Base-by-base conservation (phyloP, 2,797 vertebrate species). In the Macrochelys suwanniensis region DNA sequence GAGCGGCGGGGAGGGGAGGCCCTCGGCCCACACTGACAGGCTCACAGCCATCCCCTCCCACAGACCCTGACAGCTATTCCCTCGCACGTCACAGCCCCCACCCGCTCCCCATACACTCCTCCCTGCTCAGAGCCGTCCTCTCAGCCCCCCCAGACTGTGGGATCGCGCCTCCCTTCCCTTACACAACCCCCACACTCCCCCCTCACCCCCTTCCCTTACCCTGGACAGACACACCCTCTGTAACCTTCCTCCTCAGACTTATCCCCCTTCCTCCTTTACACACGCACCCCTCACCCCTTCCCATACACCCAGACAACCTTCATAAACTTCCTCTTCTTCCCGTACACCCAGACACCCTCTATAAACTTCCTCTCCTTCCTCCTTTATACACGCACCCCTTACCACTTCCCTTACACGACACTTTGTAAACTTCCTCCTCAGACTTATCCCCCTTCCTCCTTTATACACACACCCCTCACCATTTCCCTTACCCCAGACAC, bases 1-100 rank as follows among this genome's bases (percentile, higher is more conserved):
- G 57, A 76, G 53, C 90, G 88, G 81, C 74, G 91, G 95, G 94
- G 90, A 78, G 91, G 94, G 87, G n/a, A 71, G 65, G 65, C 65
- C 65, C 19, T 68, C 33, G 65, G 65, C 65, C 33, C 65, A 37
- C 65, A 37, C 33, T 23, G 65, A 42, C 77, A 79, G 77, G 45
- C 77, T 28, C 47, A 28, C 31, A 50, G 31, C 77, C 77, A 28
- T 47, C 45, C 47, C 76, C 77, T 47, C 77, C 77, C 77, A 71
- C 65, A 71, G 65, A 71, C 2, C 65, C 65, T 23, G 65, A 21
- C 65, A 23, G 65, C 65, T 79, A 2, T 11, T 47, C 77, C 45
- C 49, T 50, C 47, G 31, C 65, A 42, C 49, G 45, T 79, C 45
- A 47, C 77, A 47, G 49, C 45, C 77, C 42, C 26, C 77, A 31